phyloP scores from a whole-genome alignment of 2,113 vertebrate genomes.

The Dascyllus trimaculatus region DNA sequence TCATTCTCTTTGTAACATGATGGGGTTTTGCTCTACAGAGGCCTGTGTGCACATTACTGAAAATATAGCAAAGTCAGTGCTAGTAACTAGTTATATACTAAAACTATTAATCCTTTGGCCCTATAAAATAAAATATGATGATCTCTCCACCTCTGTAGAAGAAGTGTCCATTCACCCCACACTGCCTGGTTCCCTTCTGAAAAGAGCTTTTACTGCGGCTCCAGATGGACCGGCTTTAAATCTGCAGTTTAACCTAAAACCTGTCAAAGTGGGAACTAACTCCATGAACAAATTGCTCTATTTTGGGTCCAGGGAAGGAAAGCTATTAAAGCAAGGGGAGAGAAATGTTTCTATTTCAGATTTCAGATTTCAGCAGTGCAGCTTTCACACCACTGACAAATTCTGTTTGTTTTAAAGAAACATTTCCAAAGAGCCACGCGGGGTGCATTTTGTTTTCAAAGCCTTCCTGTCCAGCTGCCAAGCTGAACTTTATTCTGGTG shows the following conservation, averaged over 20 bases:
- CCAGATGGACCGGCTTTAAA: constrained; percentile 78
- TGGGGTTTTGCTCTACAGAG: background rate
- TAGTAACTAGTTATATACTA: background rate
- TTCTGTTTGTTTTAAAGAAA: constrained; percentile 53
- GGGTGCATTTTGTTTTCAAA: constrained; percentile 55
- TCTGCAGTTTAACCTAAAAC: constrained; percentile 75
- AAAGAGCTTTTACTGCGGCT: constrained; percentile 66
- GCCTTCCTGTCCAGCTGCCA: constrained; percentile 42
- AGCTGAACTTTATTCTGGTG: constrained; percentile 44
- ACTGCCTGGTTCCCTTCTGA: constrained; percentile 30
- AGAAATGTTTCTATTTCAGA: constrained; percentile 59
- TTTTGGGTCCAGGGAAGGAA: constrained; percentile 58
- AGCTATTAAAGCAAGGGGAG: constrained; percentile 53
- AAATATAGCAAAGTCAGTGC: constrained; percentile 1
- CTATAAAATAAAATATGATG: constrained; percentile 1
- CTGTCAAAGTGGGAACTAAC: constrained; percentile 66
- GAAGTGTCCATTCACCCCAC: constrained; percentile 29
- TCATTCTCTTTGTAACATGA: background rate
- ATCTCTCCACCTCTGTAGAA: constrained; percentile 32
- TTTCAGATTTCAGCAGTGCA: constrained; percentile 26
- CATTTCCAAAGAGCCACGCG: constrained; percentile 19
- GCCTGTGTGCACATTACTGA: background rate
- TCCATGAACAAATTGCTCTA: constrained; percentile 57
- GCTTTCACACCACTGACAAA: constrained; percentile 54
- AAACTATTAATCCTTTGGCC: constrained; percentile 14